Evolutionary conservation across 2,113 vertebrate species (phyloP), one percentile per base, ranked within the genome.

Genomic region (Scatophagus argus): DNA sequence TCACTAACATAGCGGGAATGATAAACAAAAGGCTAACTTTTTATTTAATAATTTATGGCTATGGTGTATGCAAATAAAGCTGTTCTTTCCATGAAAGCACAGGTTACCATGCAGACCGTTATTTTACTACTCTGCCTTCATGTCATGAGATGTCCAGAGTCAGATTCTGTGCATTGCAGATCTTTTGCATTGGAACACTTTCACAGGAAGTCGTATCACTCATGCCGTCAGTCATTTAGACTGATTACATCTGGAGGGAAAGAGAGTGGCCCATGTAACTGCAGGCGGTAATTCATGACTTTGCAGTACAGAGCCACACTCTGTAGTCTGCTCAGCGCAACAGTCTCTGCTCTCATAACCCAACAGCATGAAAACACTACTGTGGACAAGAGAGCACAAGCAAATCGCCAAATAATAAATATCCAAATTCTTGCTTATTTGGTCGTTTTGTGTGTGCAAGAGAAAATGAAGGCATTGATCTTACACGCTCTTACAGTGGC

Each of bases 231-330:
- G 70, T 63, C 34, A 47, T 64, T 83, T 23, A 69, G 63, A 54
- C 54, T 74, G 77, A 87, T 87, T 79, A 58, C 67, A 59, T 52
- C 47, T 34, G 58, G 27, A 43, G 31, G 16, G 13, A 16, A 39
- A 19, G 39, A 51, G 61, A 46, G 29, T 13, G 39, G n/a, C 60
- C 49, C 17, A 1, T 38, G 81, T 54, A 61, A 54, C 74, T 46
- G 54, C 60, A 44, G 59, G 55, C 58, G 23, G 63, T 68, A 67
- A 84, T 55, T 90, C 75, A 77, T 76, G 58, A 78, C 43, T 74
- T 66, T 49, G 55, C 55, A 36, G 59, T 31, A 49, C 60, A 44
- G 27, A 54, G 27, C 29, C 13, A n/a, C 16, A 41, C 47, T 69
- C 34, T 55, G 51, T 27, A 65, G 85, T 70, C 83, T 54, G 60